Evolutionary conservation across 2,113 vertebrate species (phyloP).

Genomic region (Girardinichthys multiradiatus): DNA sequence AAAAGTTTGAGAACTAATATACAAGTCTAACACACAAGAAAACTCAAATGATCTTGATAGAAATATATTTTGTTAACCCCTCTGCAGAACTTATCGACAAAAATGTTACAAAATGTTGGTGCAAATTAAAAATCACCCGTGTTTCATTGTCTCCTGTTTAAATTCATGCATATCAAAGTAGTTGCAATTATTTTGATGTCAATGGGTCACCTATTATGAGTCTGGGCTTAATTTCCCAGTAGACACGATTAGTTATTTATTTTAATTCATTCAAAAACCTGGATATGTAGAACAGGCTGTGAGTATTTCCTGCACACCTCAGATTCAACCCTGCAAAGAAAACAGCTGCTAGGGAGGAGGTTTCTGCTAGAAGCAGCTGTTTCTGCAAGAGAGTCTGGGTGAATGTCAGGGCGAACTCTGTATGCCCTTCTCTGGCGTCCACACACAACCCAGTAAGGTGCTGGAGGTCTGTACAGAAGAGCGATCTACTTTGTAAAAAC

Average conservation of each 20-base stretch:
- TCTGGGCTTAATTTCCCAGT: no score
- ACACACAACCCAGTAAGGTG: constrained; percentile 9
- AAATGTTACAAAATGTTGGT: background rate
- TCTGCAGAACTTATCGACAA: background rate
- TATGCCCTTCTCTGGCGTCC: constrained; percentile 29
- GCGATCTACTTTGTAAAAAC: background rate
- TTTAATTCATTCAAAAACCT: background rate
- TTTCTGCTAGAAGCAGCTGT: constrained; percentile 48
- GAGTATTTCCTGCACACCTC: constrained; percentile 21
- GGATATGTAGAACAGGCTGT: background rate
- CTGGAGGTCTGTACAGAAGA: background rate
- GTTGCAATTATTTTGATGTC: no score
- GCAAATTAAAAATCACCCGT: background rate
- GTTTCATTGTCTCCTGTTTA: no score
- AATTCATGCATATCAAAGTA: no score
- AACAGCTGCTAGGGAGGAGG: constrained; percentile 33
- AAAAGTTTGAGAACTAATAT: no score
- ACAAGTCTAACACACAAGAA: background rate
- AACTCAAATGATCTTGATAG: background rate
- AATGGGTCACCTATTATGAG: no score
- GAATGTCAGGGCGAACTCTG: constrained; percentile 43
- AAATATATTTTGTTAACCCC: background rate
- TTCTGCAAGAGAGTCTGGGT: constrained; percentile 33
- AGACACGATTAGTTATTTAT: background rate
- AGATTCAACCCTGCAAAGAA: constrained; percentile 20